Evolutionary conservation across 1,140 invertebrate genomes (phyloP).

Genomic region (Cyclina sinensis): DNA sequence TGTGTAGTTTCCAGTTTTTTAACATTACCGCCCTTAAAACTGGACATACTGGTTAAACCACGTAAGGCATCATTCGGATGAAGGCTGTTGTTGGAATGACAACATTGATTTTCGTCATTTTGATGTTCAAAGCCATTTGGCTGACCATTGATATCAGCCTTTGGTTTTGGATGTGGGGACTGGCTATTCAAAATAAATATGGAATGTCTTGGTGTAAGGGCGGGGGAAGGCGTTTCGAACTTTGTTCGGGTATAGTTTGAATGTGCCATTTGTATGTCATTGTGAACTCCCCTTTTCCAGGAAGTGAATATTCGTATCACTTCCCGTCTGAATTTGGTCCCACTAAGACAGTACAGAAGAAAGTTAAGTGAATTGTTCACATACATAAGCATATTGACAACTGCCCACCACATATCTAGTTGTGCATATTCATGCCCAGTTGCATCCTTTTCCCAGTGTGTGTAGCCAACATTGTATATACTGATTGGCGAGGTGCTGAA

Average conservation of each 20-base stretch:
- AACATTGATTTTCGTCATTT: no score
- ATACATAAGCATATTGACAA: constrained; percentile 76
- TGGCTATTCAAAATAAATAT: not conserved
- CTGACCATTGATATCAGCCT: no score
- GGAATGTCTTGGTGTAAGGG: not conserved
- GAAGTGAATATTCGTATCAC: constrained; percentile 44
- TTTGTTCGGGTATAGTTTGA: constrained; percentile 16
- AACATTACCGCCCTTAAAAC: no score
- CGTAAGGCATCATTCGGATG: no score
- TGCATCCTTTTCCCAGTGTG: constrained; percentile 37
- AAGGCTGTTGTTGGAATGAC: no score
- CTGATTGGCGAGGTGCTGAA: constrained; percentile 72
- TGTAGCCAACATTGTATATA: constrained; percentile 70
- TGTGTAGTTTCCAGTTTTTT: no score
- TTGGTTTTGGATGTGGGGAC: not conserved
- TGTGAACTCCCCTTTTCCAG: not conserved
- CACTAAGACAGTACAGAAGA: constrained; percentile 79
- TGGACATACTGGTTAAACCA: no score
- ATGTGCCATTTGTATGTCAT: not conserved
- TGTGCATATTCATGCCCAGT: not conserved
- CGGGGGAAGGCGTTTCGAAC: not conserved
- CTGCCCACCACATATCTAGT: constrained; percentile 62
- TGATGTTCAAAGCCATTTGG: no score
- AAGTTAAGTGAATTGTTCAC: constrained; percentile 81
- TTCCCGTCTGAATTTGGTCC: constrained; percentile 76